Conservation (phyloP, 2,888 invertebrate species). For the Leucoma salicis region DNA sequence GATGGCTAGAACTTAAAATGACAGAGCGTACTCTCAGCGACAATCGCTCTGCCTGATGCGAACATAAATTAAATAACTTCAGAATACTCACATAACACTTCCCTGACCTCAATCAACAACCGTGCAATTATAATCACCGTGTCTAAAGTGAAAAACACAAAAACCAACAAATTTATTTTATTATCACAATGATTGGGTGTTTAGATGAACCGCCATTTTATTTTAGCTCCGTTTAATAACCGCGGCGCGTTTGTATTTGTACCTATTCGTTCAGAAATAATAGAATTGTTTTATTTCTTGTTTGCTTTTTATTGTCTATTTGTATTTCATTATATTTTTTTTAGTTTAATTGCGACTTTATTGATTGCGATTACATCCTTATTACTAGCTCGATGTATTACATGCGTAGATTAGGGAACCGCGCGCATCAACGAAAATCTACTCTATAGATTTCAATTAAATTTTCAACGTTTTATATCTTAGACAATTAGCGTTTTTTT, state of each 20-base stretch:
- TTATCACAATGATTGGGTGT: conserved; percentile 29
- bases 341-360: background rate
- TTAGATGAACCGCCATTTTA: conserved; percentile 14
- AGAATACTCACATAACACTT: conserved; percentile 18
- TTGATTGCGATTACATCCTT: too few species aligned
- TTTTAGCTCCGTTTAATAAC: conserved; percentile 13
- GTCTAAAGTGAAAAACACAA: conserved; percentile 22
- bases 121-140: conserved; percentile 19
- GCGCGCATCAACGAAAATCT: too few species aligned
- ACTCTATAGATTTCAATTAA: too few species aligned
- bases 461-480: too few species aligned
- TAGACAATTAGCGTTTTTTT: too few species aligned
- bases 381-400: too few species aligned
- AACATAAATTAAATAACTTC: background rate
- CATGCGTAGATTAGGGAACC: too few species aligned
- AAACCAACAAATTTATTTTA: conserved; percentile 33
- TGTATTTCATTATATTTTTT: background rate
- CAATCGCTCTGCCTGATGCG: background rate
- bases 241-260: conserved; percentile 24
- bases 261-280: conserved; percentile 9
- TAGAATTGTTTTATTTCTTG: conserved; percentile 9
- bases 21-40: background rate
- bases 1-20: too few species aligned
- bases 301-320: background rate
- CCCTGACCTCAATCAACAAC: conserved; percentile 8